Base-by-base conservation (phyloP, 1,140 invertebrate genomes). In the Pogonus chalceus region DNA sequence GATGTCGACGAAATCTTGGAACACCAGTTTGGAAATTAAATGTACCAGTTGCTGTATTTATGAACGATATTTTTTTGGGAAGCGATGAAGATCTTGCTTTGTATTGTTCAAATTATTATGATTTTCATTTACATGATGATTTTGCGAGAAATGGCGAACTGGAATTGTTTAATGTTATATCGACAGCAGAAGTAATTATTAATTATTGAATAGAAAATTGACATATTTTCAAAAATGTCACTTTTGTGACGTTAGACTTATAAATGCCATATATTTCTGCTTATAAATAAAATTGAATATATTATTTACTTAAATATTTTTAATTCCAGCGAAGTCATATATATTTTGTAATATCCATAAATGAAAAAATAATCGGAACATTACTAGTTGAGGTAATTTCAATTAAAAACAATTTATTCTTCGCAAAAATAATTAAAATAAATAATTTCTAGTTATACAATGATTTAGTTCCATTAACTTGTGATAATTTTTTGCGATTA, bases 391-490 rank as follows among this genome's bases (percentile, higher is more conserved):
- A 73, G 69, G 75, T 76, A 69, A 68, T 62, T 58, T 54, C 2
- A 55, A 52, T n/a, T 24, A 18, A n/a, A n/a, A n/a, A n/a, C n/a
- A n/a, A n/a, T n/a, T n/a, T n/a, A n/a, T n/a, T n/a, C n/a, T 31
- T 12, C n/a, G 12, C 4, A 57, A 16, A 16, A 20, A 51, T 43
- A 24, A n/a, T 43, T 23, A 2, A 49, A 23, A 10, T 49, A 55
- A 24, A 39, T 21, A 23, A 49, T 10, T 63, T 66, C 43, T 54
- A 76, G 75, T 60, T 78, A 14, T 78, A 74, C 53, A 56, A 69
- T n/a, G 75, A 76, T 59, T 56, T 75, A 35, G 68, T 73, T 2
- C 76, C 76, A n/a, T 59, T 65, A 35, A 73, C 75, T 1, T 72
- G 70, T 55, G 68, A 71, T 35, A 74, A 74, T 39, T 78, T 77